Evolutionary conservation across 2,888 invertebrate species (phyloP).

Genomic region (Plusia festucae): DNA sequence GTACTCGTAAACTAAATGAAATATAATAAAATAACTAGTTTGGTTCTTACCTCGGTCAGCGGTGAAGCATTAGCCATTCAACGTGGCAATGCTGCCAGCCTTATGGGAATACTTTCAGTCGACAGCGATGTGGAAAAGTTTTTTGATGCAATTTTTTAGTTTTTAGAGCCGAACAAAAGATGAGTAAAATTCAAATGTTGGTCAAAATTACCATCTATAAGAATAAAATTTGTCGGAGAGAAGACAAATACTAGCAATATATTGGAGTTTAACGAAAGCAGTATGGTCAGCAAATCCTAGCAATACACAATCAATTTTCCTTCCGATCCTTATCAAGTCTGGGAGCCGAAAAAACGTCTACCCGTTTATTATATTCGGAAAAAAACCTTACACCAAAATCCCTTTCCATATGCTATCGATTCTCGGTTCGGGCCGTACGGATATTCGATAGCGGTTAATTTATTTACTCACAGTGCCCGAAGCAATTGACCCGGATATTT

Average conservation of each 20-base stretch:
- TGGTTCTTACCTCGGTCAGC: too few relatives aligned
- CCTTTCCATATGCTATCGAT: slow-evolving; percentile 42
- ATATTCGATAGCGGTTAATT: slow-evolving; percentile 84
- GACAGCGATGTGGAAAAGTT: too few relatives aligned
- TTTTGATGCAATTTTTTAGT: too few relatives aligned
- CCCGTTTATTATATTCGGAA: slow-evolving; percentile 1
- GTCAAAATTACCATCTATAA: background rate
- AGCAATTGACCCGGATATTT: slow-evolving; percentile 79
- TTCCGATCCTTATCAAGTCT: slow-evolving; percentile 1
- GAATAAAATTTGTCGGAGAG: background rate
- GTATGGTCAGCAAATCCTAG: background rate
- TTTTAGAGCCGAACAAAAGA: too few relatives aligned
- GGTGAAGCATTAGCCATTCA: too few relatives aligned
- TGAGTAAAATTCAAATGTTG: too few relatives aligned
- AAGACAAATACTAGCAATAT: background rate
- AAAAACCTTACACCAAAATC: slow-evolving; percentile 30
- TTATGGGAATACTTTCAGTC: too few relatives aligned
- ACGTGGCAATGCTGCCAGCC: too few relatives aligned
- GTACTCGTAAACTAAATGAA: too few relatives aligned
- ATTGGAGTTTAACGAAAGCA: background rate
- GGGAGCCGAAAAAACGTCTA: slow-evolving; percentile 2
- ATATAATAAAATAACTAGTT: too few relatives aligned
- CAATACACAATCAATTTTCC: slow-evolving; percentile 3
- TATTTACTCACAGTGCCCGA: slow-evolving; percentile 79
- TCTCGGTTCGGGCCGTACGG: slow-evolving; percentile 60